Percentiles rank a stretch among this genome's conserved stretches.
These are phyloP conservation scores for Clarias batrachus DNA, from an alignment of 2,113 vertebrate genomes.

Conservation along the genomic window DNA sequence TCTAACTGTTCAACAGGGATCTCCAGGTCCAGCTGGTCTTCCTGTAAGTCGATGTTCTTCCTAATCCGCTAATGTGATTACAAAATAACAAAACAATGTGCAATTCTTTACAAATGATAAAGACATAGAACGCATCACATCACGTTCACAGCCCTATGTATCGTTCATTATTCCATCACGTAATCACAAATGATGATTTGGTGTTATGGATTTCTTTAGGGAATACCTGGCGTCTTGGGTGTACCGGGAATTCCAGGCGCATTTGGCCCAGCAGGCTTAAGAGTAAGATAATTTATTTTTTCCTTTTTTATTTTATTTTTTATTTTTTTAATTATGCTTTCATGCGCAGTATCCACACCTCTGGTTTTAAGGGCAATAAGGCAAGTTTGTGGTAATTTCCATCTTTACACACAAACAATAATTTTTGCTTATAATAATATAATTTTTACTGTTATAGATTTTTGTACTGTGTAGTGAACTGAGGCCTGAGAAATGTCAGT, in stretches of 20 bases:
- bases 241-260: background rate
- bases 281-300: background rate
- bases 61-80: background rate
- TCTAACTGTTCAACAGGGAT: background rate
- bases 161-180: background rate
- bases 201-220: background rate
- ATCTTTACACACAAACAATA: no score
- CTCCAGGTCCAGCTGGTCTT: conserved; percentile 3
- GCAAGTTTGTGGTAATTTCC: no score
- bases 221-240: background rate
- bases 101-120: background rate
- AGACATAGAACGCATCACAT: background rate
- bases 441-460: no score
- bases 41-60: background rate
- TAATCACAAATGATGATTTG: no score
- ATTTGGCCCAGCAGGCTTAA: background rate
- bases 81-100: no score
- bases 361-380: no score
- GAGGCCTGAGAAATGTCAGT: no score
- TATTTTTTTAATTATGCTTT: background rate
- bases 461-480: no score
- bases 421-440: no score
- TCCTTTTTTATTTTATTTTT: background rate
- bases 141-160: background rate
- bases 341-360: no score